phyloP scores from a whole-genome alignment of 2,888 invertebrate genomes.

The Noctua pronuba region DNA sequence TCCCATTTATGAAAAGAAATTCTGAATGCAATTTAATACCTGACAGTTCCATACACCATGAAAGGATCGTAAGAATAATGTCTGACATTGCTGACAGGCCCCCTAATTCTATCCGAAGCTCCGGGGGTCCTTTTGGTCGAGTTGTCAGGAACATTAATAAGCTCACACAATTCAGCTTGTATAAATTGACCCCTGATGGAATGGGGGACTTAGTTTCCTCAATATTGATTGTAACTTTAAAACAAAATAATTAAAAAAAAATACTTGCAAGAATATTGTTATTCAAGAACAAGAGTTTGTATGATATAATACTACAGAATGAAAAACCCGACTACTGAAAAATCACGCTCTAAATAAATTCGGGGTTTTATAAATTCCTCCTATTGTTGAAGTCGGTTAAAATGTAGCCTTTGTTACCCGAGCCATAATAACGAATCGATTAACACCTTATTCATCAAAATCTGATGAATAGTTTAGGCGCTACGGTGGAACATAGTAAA shows the following conservation, averaged over 20 bases:
- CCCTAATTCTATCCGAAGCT: conserved; percentile 73
- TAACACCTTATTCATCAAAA: no score
- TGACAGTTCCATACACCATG: conserved; percentile 66
- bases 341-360: no score
- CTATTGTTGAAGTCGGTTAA: no score
- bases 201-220: neutral
- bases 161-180: conserved; percentile 40
- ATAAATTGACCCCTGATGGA: conserved; percentile 31
- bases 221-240: neutral
- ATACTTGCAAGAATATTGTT: no score
- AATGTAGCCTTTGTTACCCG: no score
- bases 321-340: no score
- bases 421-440: no score
- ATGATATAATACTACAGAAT: no score
- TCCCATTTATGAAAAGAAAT: conserved; percentile 39
- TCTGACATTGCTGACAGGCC: conserved; percentile 75
- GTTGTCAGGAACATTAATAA: conserved; percentile 71
- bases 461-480: no score
- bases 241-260: neutral
- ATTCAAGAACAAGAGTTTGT: no score
- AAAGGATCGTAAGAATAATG: conserved; percentile 66
- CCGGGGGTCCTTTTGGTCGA: conserved; percentile 52
- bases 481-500: no score
- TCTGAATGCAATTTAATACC: conserved; percentile 64
- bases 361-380: no score